These are phyloP conservation scores for Xylota segnis DNA, from an alignment of 2,888 invertebrate species.

Conservation along the genomic window DNA sequence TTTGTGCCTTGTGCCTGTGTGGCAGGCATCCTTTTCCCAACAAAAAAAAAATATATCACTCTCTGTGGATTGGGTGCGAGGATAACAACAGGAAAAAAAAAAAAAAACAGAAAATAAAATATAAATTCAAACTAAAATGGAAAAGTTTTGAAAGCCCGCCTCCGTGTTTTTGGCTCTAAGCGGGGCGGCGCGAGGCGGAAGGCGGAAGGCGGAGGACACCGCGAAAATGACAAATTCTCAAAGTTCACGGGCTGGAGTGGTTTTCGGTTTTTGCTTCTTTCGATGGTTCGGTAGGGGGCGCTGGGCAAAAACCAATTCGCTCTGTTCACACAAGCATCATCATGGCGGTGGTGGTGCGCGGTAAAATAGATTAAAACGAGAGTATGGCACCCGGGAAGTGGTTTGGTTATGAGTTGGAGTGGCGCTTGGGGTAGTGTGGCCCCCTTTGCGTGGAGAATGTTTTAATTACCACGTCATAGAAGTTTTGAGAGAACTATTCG, in stretches of 20 bases:
- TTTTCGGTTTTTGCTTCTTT: conserved; percentile 52
- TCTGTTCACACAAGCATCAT: conserved; percentile 47
- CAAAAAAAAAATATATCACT: background rate
- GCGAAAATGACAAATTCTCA: conserved; percentile 74
- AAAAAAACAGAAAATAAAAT: conserved; percentile 38
- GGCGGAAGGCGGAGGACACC: conserved; percentile 27
- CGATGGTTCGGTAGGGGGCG: conserved; percentile 1
- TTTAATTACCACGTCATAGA: conserved; percentile 68
- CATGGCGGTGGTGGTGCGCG: conserved; percentile 8
- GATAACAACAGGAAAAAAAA: conserved; percentile 12
- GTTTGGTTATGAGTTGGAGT: background rate
- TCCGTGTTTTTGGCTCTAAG: conserved; percentile 44
- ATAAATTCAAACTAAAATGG: conserved; percentile 62
- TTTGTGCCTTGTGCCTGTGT: conserved; percentile 1
- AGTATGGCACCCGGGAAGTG: conserved; percentile 8
- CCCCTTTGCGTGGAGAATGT: conserved; percentile 7
- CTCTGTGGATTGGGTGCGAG: background rate
- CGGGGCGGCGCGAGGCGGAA: too few relatives aligned
- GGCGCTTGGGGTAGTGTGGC: background rate
- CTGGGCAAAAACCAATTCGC: conserved; percentile 3
- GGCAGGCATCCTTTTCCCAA: background rate
- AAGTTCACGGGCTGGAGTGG: conserved; percentile 66
- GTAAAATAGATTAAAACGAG: conserved; percentile 50
- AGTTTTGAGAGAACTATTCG: conserved; percentile 66
- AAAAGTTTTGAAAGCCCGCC: conserved; percentile 54